Evolutionary conservation across 1,140 invertebrate genomes (phyloP), one percentile per base, ranked within the genome.

Genomic region (Drosophila tropicalis): DNA sequence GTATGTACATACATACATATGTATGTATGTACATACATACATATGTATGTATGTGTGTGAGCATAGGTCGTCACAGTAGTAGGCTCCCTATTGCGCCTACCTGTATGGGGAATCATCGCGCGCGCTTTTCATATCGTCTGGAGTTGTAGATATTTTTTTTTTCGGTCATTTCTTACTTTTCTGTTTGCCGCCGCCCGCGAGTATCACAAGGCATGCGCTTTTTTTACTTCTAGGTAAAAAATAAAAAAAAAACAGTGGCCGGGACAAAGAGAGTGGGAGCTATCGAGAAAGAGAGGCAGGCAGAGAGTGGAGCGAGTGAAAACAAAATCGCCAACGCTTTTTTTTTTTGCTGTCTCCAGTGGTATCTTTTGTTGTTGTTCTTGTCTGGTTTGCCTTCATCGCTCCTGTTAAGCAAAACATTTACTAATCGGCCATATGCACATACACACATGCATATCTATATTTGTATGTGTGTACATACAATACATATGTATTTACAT

Each of bases 1-100:
- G 9, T 67, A 67, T n/a, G 9, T 63, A 32, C 29, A 54, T 63
- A 44, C 25, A 64, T 34, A 61, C 6, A 61, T 67, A 55, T n/a
- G 1, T 66, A 19, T 32, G 9, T 67, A 67, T n/a, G 9, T 63
- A 32, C 29, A 54, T 63, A 44, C 25, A 64, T 34, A 58, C 44
- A 5, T 17, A 41, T 10, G 15, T 47, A 19, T 19, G 44, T 47
- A 10, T 19, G 34, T 36, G 29, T 29, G 29, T 6, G 29, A 29
- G 29, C 29, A 29, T 29, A 29, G 5, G 5, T 5, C 34, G 7
- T 36, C 34, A 36, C 10, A 36, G 15, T 47, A 47, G 44, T 47
- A 9, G 15, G 5, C 44, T 9, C 44, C 6, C 17, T 51, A 10
- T 12, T 15, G 15, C 44, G 19, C 17, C 17, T 12, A 36, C 29